Conservation (phyloP, 2,888 invertebrate species). For the Stegophylla sp. region DNA sequence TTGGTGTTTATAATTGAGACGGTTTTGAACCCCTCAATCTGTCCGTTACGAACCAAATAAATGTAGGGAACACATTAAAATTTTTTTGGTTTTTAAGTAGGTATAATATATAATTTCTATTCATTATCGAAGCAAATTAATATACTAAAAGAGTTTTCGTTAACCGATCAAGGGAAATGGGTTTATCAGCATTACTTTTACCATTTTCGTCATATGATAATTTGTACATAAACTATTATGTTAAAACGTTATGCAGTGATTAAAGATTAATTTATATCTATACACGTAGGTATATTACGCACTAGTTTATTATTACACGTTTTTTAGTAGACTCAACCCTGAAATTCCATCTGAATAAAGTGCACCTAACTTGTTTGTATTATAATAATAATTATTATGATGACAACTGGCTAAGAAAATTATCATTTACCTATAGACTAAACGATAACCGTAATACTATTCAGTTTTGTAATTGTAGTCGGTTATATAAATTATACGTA, state of each 20-base stretch:
- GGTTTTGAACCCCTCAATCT: no score
- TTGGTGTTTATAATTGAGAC: no score
- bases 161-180: not conserved
- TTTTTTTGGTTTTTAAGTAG: no score
- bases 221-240: not conserved
- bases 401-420: no score
- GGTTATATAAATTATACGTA: no score
- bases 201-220: not conserved
- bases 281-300: not conserved
- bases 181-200: not conserved
- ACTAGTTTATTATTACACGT: not conserved
- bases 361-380: not conserved
- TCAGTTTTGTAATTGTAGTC: no score
- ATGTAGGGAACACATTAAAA: no score
- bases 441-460: no score
- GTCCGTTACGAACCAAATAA: no score
- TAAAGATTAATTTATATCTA: not conserved
- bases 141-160: not conserved
- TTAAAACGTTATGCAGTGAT: not conserved
- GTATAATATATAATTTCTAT: no score
- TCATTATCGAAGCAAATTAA: not conserved
- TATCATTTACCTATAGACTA: no score
- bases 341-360: not conserved
- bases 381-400: no score
- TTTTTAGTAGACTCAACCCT: not conserved